Evolutionary conservation across 2,113 vertebrate species (phyloP).

Genomic region (Callorhinus ursinus): DNA sequence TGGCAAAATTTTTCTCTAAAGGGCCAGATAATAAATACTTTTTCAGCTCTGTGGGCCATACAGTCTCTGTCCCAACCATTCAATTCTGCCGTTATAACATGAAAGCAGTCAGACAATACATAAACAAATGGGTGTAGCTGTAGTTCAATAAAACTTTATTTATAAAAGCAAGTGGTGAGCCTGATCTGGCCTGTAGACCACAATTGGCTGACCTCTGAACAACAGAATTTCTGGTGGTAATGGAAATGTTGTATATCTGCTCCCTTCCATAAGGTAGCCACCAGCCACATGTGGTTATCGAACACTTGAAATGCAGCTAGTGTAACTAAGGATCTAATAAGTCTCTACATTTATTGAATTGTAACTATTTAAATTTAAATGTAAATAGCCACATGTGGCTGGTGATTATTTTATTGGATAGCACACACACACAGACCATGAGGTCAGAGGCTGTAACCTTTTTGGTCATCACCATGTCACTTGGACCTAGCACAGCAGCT

Average conservation of each 20-base stretch:
- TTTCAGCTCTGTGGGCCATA: background rate
- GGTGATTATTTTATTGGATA: background rate
- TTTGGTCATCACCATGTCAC: background rate
- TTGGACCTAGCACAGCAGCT: background rate
- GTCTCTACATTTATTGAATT: background rate
- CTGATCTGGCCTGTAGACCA: background rate
- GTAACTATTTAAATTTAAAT: background rate
- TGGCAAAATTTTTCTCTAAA: background rate
- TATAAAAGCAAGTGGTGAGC: background rate
- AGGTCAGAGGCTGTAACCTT: background rate
- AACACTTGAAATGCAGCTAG: background rate
- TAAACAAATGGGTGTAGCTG: background rate
- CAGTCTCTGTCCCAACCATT: background rate
- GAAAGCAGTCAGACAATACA: background rate
- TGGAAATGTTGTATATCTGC: background rate
- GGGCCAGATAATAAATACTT: background rate
- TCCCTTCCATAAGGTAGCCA: background rate
- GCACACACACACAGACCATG: background rate
- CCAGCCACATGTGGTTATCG: background rate
- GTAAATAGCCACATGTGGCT: background rate
- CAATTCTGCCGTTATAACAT: background rate
- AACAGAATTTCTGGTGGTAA: background rate
- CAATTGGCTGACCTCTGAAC: background rate
- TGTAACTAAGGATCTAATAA: background rate
- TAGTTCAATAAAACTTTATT: slow-evolving; percentile 4